These are phyloP conservation scores for Tetranychus urticae DNA, from an alignment of 1,140 invertebrate genomes.

Conservation along the genomic window DNA sequence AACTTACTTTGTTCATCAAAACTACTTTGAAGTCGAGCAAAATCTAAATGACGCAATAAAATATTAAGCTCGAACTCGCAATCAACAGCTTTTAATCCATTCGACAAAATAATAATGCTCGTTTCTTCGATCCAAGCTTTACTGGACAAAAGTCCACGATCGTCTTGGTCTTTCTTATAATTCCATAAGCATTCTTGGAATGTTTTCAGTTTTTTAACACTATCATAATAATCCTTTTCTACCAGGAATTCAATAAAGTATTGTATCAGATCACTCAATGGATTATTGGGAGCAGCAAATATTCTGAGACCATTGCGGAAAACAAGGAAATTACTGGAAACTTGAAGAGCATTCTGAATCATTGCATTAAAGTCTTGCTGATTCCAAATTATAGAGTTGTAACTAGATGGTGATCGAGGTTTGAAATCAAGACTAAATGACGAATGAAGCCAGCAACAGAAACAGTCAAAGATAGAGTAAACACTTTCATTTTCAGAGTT, in stretches of 20 bases:
- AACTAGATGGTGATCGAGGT: background rate
- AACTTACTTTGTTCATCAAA: slow-evolving; percentile 2
- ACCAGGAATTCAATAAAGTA: slow-evolving; percentile 18
- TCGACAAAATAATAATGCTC: background rate
- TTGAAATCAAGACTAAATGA: background rate
- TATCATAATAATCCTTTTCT: slow-evolving; percentile 16
- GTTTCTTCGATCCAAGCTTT: slow-evolving; percentile 6
- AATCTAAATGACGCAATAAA: slow-evolving; percentile 9
- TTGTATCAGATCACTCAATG: slow-evolving; percentile 17
- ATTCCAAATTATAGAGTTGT: background rate
- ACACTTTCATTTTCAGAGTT: background rate
- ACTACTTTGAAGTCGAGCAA: slow-evolving; percentile 10
- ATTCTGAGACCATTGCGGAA: background rate
- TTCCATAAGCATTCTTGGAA: slow-evolving; percentile 6
- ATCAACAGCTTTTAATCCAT: background rate
- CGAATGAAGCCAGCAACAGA: slow-evolving; percentile 1
- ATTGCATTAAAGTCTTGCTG: background rate
- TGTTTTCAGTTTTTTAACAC: slow-evolving; percentile 8
- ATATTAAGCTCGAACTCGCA: slow-evolving; percentile 7
- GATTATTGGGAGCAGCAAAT: slow-evolving; percentile 4
- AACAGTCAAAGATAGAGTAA: background rate
- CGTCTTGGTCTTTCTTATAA: background rate
- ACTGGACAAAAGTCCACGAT: background rate
- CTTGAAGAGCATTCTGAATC: background rate
- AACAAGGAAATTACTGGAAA: background rate